Conservation (phyloP, 2,888 invertebrate genomes). For the Cosmopolites sordidus region DNA sequence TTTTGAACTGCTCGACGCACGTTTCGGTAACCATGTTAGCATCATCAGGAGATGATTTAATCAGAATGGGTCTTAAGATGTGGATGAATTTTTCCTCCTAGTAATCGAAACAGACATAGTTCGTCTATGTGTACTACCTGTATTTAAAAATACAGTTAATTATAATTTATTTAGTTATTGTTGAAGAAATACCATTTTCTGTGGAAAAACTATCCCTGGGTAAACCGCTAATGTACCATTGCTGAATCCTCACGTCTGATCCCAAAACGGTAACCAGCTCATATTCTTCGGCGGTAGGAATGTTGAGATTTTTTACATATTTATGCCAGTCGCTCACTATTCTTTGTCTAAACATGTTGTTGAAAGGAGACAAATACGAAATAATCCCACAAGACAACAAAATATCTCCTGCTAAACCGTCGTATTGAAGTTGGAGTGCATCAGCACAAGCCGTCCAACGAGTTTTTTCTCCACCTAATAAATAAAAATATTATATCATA, state of each 20-base stretch:
- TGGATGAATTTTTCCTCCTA: too few relatives aligned
- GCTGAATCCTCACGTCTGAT: slow-evolving; percentile 80
- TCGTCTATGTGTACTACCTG: too few relatives aligned
- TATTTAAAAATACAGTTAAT: too few relatives aligned
- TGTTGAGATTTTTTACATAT: slow-evolving; percentile 58
- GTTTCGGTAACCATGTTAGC: too few relatives aligned
- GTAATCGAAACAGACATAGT: too few relatives aligned
- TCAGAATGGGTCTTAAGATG: too few relatives aligned
- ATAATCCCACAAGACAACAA: slow-evolving; percentile 84
- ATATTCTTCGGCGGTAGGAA: slow-evolving; percentile 74
- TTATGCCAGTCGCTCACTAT: slow-evolving; percentile 68
- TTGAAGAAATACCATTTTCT: slow-evolving; percentile 60
- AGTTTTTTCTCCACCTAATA: slow-evolving; percentile 75
- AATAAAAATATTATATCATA: background rate
- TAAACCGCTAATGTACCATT: slow-evolving; percentile 78
- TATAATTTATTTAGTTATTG: background rate
- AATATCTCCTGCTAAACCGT: slow-evolving; percentile 85
- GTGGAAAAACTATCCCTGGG: slow-evolving; percentile 78
- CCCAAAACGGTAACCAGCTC: slow-evolving; percentile 73
- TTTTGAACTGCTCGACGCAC: too few relatives aligned
- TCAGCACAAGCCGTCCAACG: slow-evolving; percentile 79
- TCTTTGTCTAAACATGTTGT: slow-evolving; percentile 59
- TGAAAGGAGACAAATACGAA: slow-evolving; percentile 85
- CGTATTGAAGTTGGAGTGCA: slow-evolving; percentile 68
- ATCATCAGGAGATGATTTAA: too few relatives aligned